phyloP scores from a whole-genome alignment of 2,797 vertebrate genomes.

The Phyllotis vaccarum region DNA sequence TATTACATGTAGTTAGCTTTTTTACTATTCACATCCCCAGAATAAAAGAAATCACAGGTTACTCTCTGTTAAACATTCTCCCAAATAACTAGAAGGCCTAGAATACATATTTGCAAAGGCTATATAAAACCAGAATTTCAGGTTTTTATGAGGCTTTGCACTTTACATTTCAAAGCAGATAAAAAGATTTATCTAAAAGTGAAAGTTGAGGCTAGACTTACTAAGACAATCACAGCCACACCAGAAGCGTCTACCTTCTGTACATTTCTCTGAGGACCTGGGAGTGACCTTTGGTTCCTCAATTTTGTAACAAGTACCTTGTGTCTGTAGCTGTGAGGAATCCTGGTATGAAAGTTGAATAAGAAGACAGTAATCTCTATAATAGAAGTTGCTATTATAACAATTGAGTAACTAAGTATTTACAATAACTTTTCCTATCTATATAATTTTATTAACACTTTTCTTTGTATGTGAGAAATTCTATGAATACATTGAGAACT shows the following conservation, averaged over 20 bases:
- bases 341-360: neutral
- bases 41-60: neutral
- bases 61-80: slow-evolving; percentile 25
- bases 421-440: slow-evolving; percentile 17
- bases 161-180: neutral
- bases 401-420: slow-evolving; percentile 26
- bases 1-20: neutral
- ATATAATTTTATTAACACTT: slow-evolving; percentile 16
- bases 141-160: neutral
- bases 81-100: neutral
- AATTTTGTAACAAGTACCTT: neutral
- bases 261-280: neutral
- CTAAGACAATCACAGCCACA: neutral
- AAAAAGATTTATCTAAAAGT: neutral
- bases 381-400: neutral
- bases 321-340: neutral
- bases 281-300: neutral
- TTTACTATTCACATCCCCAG: neutral
- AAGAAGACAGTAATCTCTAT: neutral
- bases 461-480: neutral
- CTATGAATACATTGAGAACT: neutral
- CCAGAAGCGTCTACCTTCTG: neutral
- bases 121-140: neutral
- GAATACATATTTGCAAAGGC: neutral
- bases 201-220: neutral